A percentile compares a stretch with the other conserved stretches of the same genome.
Conservation (phyloP, 2,113 vertebrate genomes). For the Tachysurus vachellii region DNA sequence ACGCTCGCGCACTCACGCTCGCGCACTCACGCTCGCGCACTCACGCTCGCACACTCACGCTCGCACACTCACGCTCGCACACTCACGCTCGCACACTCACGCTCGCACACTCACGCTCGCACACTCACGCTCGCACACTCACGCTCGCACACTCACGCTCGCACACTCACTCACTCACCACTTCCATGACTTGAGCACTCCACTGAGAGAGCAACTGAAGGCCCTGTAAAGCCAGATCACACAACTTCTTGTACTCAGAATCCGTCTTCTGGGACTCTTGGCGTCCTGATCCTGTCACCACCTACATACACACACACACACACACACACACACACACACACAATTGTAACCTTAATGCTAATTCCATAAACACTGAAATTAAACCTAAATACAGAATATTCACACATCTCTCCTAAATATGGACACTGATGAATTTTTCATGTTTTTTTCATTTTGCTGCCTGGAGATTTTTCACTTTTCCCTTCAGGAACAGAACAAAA, state of each 20-base stretch:
- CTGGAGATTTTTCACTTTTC: no score
- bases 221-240: slow-evolving; percentile 92
- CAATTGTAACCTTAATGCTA: background rate
- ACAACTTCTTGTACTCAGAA: slow-evolving; percentile 90
- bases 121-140: background rate
- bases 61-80: no score
- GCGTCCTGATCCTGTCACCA: slow-evolving; percentile 95
- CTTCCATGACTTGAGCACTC: slow-evolving; percentile 99
- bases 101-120: background rate
- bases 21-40: no score
- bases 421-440: no score
- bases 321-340: slow-evolving; percentile 2
- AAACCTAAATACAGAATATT: no score
- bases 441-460: no score
- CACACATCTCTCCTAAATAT: no score
- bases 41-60: no score
- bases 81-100: no score
- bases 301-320: slow-evolving; percentile 75
- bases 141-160: background rate
- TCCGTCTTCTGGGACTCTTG: slow-evolving; percentile 96
- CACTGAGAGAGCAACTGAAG: slow-evolving; percentile 97
- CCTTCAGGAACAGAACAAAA: no score
- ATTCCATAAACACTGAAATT: no score
- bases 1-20: no score
- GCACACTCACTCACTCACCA: slow-evolving; percentile 76